Base-by-base conservation (phyloP, 1,140 invertebrate genomes). In the Ceratosolen fusciceps region DNA sequence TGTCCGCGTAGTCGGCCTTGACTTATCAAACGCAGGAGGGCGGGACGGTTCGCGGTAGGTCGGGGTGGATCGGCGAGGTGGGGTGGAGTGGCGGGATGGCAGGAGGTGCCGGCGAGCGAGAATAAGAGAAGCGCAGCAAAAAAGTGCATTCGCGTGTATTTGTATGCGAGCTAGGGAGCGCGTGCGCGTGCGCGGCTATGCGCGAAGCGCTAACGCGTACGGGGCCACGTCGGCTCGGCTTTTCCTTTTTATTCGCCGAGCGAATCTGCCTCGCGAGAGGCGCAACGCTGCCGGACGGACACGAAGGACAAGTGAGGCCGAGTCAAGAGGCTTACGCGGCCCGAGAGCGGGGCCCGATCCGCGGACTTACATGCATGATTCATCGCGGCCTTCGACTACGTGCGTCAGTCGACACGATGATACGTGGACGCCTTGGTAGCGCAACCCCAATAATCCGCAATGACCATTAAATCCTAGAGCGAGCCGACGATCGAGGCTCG, bases 361-460 rank as follows among this genome's bases (percentile, higher is more conserved):
- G 24, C 47, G 39, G 72, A 43, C 26, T 74, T 74, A 14, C 39
- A 76, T 67, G 60, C 43, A 76, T 76, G 60, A 76, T 76, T 76
- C 74, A 76, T 52, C 1, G 49, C 29, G 74, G 47, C 74, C 74
- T 76, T 76, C 60, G 43, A 76, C 19, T 39, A 49, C n/a, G 24
- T 26, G 56, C 37, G 72, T 60, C 24, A 56, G 54, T 58, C 49
- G 70, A 34, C 29, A 14, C n/a, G n/a, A n/a, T 31, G 70, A 34
- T 70, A 70, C 47, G 37, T 29, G 47, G n/a, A 26, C 39, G 37
- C 21, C 34, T 60, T 74, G 34, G 34, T 62, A 37, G 16, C 21
- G 16, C 54, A 8, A 56, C 54, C 24, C 12, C 7, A 8, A n/a
- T n/a, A n/a, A n/a, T n/a, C n/a, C n/a, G n/a, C n/a, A n/a, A n/a